Conservation (phyloP, 2,797 vertebrate species). For the Microctenopoma stevenorrisi region DNA sequence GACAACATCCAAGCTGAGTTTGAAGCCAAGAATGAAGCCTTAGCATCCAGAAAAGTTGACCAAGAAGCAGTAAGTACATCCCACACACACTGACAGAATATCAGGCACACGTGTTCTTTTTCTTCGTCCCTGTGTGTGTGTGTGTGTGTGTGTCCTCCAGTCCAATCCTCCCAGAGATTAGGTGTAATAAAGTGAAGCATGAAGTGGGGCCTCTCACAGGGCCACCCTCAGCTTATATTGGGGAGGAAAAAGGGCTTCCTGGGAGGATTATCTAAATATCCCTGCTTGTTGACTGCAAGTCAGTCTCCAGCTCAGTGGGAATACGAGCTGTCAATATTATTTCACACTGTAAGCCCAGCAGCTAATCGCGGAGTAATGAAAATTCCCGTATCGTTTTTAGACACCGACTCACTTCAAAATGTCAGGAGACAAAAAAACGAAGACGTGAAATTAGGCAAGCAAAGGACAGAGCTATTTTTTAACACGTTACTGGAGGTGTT, state of each 20-base stretch:
- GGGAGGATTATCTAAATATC: constrained; percentile 75
- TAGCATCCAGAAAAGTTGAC: constrained; percentile 86
- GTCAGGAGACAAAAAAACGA: constrained; percentile 55
- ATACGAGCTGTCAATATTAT: constrained; percentile 72
- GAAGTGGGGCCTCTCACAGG: constrained; percentile 44
- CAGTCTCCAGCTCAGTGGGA: constrained; percentile 52
- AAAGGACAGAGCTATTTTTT: constrained; percentile 56
- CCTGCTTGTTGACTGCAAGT: constrained; percentile 55
- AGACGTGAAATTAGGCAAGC: constrained; percentile 35
- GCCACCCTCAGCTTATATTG: constrained; percentile 61
- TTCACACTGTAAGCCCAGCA: constrained; percentile 49
- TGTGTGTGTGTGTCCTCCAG: constrained; percentile 39
- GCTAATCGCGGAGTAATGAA: constrained; percentile 71
- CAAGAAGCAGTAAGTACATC: constrained; percentile 85
- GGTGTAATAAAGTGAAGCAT: constrained; percentile 73
- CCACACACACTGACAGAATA: constrained; percentile 21
- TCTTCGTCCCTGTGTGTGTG: constrained; percentile 19
- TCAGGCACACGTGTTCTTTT: neutral
- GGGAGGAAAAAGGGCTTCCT: constrained; percentile 49
- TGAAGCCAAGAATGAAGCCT: constrained; percentile 88
- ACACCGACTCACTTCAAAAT: constrained; percentile 61
- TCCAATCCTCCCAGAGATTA: constrained; percentile 68
- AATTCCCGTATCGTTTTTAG: constrained; percentile 53
- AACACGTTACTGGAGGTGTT: constrained; percentile 5
- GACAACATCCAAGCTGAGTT: constrained; percentile 95